Percentiles rank a stretch among this genome's conserved stretches.
phyloP scores from a whole-genome alignment of 2,888 invertebrate species.

The Apotomis turbidana region DNA sequence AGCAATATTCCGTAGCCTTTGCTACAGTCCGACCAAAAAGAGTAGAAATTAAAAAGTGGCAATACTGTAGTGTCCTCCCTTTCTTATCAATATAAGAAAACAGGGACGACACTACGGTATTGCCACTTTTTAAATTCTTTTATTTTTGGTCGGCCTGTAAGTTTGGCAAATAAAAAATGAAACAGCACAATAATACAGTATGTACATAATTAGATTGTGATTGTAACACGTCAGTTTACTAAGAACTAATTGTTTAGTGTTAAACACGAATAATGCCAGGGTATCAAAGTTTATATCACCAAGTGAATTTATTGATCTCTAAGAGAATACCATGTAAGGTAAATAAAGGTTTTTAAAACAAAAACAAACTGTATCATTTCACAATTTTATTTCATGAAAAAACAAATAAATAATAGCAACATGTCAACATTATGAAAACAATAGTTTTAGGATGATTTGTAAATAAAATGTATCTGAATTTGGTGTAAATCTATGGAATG shows the following conservation, averaged over 20 bases:
- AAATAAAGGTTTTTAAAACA: conserved; percentile 21
- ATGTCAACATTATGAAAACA: conserved; percentile 54
- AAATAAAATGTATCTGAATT: conserved; percentile 46
- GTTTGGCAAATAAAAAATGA: no score
- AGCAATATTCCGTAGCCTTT: no score
- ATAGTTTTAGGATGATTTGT: conserved; percentile 47
- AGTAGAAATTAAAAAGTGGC: no score
- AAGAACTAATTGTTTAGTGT: not conserved
- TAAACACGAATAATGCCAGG: not conserved
- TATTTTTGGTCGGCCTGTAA: no score
- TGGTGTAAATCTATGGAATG: conserved; percentile 57
- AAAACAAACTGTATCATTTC: conserved; percentile 47
- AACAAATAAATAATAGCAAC: conserved; percentile 56
- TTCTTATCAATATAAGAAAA: no score
- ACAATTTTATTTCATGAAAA: conserved; percentile 59
- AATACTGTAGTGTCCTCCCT: no score
- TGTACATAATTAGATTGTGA: no score
- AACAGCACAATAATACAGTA: no score
- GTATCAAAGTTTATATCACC: not conserved
- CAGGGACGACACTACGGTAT: no score
- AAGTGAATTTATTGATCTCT: conserved; percentile 3
- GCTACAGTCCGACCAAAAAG: no score
- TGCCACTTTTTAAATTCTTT: no score
- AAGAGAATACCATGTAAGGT: not conserved
- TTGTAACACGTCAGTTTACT: no score